These are phyloP conservation scores for Zeuzera pyrina DNA, from an alignment of 2,888 invertebrate genomes.

Conservation along the genomic window DNA sequence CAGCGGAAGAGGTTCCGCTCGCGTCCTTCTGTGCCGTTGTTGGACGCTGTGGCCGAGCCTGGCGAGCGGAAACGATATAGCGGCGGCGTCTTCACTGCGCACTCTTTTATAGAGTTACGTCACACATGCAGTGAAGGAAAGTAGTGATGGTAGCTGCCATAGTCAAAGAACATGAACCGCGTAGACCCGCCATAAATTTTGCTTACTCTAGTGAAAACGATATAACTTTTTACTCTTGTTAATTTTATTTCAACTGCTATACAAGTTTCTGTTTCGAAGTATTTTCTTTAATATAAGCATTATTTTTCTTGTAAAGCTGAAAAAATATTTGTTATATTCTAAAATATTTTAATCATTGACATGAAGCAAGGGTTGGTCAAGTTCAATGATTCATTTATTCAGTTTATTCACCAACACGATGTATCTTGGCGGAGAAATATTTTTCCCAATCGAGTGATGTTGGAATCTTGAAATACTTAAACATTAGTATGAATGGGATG, in stretches of 20 bases:
- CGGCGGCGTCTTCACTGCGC: conserved; percentile 66
- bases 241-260: neutral
- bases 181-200: conserved; percentile 27
- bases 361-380: conserved; percentile 45
- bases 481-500: conserved; percentile 63
- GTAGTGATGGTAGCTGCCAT: conserved; percentile 61
- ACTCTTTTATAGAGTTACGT: conserved; percentile 74
- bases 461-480: conserved; percentile 64
- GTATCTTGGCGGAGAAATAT: conserved; percentile 60
- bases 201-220: neutral
- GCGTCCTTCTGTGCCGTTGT: conserved; percentile 55
- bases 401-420: conserved; percentile 52
- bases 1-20: conserved; percentile 66
- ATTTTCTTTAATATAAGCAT: too few species aligned
- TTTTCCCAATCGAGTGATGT: conserved; percentile 43
- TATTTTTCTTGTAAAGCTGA: too few species aligned
- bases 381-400: conserved; percentile 63
- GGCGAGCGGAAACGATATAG: conserved; percentile 71
- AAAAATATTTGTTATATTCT: too few species aligned
- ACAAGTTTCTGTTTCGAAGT: neutral
- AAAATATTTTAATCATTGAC: conserved; percentile 49
- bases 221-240: neutral
- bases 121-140: conserved; percentile 69
- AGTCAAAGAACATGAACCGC: conserved; percentile 45
- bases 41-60: conserved; percentile 64